These are phyloP conservation scores for Dryas iulia DNA, from an alignment of 1,140 invertebrate species.

Conservation along the genomic window DNA sequence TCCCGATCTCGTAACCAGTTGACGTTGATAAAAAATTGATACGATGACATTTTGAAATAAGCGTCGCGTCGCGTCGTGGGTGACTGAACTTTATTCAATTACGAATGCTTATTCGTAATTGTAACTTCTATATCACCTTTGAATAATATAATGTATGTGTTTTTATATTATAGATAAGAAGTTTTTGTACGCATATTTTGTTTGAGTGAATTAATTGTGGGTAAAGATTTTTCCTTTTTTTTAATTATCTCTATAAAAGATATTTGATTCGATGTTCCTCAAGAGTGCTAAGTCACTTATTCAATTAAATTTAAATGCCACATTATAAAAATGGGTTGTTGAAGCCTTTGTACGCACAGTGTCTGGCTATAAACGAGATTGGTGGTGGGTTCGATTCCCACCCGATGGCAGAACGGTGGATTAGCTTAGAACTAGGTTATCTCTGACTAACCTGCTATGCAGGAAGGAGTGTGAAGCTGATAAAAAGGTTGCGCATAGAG, in stretches of 20 bases:
- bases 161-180: background rate
- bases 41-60: slow-evolving; percentile 44
- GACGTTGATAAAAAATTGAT: slow-evolving; percentile 36
- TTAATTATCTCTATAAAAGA: background rate
- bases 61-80: slow-evolving; percentile 33
- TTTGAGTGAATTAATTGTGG: background rate
- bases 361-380: too few relatives aligned
- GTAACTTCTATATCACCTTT: background rate
- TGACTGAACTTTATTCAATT: slow-evolving; percentile 27
- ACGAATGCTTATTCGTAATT: background rate
- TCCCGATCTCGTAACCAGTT: slow-evolving; percentile 26
- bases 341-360: too few relatives aligned
- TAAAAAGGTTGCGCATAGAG: too few relatives aligned
- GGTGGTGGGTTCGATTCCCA: too few relatives aligned
- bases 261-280: background rate
- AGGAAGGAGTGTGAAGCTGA: too few relatives aligned
- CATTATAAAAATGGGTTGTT: too few relatives aligned
- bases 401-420: too few relatives aligned
- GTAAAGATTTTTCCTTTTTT: background rate
- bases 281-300: background rate
- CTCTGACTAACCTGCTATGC: too few relatives aligned
- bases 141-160: background rate
- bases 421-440: too few relatives aligned
- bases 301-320: background rate
- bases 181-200: background rate